A percentile compares a stretch with the other conserved stretches of the same genome.
Conservation (phyloP, 2,888 invertebrate species). For the Cylloceria caligata region DNA sequence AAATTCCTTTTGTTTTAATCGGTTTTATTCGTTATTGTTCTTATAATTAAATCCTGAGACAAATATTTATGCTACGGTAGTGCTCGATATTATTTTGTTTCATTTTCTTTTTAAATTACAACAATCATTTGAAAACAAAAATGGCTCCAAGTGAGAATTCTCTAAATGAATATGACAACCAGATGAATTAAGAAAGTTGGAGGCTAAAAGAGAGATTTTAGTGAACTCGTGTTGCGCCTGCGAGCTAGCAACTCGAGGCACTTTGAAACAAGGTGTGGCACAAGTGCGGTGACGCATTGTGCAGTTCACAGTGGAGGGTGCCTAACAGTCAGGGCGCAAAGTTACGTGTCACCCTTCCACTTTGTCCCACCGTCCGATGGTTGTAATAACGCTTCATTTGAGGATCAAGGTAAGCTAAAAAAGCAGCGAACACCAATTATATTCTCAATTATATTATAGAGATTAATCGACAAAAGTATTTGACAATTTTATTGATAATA, state of each 20-base stretch:
- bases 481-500: not conserved
- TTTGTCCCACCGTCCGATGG: not conserved
- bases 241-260: slow-evolving; percentile 70
- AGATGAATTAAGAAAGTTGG: not conserved
- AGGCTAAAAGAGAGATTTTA: slow-evolving; percentile 14
- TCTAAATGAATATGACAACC: not conserved
- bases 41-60: not conserved
- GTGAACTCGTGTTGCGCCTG: slow-evolving; percentile 61
- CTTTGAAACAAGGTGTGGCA: slow-evolving; percentile 71
- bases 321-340: slow-evolving; percentile 33
- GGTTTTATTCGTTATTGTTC: not conserved
- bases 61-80: too few species aligned
- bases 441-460: not conserved
- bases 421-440: not conserved
- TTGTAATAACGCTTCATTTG: not conserved
- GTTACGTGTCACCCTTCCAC: slow-evolving; percentile 34
- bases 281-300: slow-evolving; percentile 71
- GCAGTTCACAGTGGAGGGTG: slow-evolving; percentile 22
- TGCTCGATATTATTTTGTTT: not conserved
- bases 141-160: not conserved
- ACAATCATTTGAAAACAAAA: not conserved
- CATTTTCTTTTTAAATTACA: not conserved
- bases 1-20: too few species aligned
- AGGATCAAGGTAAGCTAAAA: slow-evolving; percentile 1
- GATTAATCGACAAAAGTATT: not conserved